phyloP scores from a whole-genome alignment of 2,113 vertebrate species.

The Phylloscopus trochiloides region DNA sequence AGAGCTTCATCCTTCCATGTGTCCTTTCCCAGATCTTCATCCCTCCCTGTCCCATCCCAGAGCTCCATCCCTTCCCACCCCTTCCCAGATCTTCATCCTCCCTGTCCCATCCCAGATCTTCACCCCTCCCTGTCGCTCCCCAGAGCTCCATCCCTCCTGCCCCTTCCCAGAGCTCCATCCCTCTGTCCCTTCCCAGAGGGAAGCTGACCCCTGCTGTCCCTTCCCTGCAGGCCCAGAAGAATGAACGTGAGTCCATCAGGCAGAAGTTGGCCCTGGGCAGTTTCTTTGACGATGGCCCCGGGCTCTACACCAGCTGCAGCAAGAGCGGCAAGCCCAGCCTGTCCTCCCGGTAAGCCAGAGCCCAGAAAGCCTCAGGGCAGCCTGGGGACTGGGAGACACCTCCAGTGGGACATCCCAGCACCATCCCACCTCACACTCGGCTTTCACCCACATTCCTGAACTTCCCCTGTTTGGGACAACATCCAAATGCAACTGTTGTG shows the following conservation, averaged over 20 bases:
- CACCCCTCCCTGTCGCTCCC: neutral
- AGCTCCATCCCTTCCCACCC: neutral
- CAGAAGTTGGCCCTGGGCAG: slow-evolving; percentile 98
- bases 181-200: no score
- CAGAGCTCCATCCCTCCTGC: neutral
- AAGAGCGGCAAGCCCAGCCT: slow-evolving; percentile 98
- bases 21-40: neutral
- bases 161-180: no score
- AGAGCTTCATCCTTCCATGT: rapidly evolving
- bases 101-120: neutral
- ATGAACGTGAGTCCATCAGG: slow-evolving; percentile 97
- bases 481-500: rapidly evolving
- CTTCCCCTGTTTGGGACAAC: neutral
- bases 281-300: slow-evolving; percentile 98
- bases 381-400: no score
- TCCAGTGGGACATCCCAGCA: neutral
- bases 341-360: slow-evolving; percentile 85
- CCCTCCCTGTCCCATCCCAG: neutral
- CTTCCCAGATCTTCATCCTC: neutral
- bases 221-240: slow-evolving; percentile 93
- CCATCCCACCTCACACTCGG: neutral
- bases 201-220: neutral
- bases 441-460: rapidly evolving
- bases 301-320: slow-evolving; percentile 97
- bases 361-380: rapidly evolving